A percentile compares a stretch with the other conserved stretches of the same genome.
Evolutionary conservation across 1,140 invertebrate genomes (phyloP).

Genomic region (Cecropterus lyciades): DNA sequence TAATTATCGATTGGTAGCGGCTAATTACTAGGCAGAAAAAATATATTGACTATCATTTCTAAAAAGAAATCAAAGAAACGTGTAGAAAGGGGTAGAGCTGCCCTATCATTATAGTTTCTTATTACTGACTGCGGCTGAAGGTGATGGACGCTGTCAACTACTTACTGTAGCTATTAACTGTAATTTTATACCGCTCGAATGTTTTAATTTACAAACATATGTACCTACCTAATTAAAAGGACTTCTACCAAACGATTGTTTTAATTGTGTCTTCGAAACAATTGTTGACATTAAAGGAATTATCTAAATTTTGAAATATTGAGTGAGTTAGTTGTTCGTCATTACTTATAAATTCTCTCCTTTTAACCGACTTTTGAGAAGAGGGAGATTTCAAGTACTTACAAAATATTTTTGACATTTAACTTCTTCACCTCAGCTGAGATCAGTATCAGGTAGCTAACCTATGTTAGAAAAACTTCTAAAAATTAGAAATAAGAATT

Average conservation of each 20-base stretch:
- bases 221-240: slow-evolving; percentile 3
- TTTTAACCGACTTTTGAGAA: too few species aligned
- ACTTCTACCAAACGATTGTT: not conserved
- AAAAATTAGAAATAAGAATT: too few species aligned
- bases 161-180: slow-evolving; percentile 5
- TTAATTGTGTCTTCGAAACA: not conserved
- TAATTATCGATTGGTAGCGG: slow-evolving; percentile 44
- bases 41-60: slow-evolving; percentile 42
- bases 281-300: too few species aligned
- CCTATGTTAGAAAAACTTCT: too few species aligned
- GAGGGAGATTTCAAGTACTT: too few species aligned
- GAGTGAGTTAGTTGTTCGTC: too few species aligned
- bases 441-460: too few species aligned
- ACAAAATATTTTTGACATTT: too few species aligned
- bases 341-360: too few species aligned
- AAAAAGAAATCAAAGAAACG: slow-evolving; percentile 75
- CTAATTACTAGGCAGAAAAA: slow-evolving; percentile 63
- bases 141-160: slow-evolving; percentile 59
- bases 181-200: not conserved
- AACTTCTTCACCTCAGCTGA: too few species aligned
- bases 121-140: slow-evolving; percentile 58
- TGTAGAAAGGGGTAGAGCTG: slow-evolving; percentile 60
- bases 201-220: slow-evolving; percentile 9
- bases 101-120: slow-evolving; percentile 73
- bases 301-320: too few species aligned